Conservation (phyloP, 2,113 vertebrate species). For the Turnix velox region DNA sequence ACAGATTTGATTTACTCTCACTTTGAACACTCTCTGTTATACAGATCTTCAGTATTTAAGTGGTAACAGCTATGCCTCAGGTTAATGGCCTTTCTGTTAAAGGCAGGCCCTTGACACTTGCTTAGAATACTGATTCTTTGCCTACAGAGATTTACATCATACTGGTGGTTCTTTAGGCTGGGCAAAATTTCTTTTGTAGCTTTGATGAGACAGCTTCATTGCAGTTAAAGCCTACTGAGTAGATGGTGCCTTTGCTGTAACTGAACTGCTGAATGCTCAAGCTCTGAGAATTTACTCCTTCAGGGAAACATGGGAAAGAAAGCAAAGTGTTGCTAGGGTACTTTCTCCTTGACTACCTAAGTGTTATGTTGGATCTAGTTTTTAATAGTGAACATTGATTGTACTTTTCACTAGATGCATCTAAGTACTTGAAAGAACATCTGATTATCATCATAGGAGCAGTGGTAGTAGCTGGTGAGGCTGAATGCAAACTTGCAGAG, state of each 20-base stretch:
- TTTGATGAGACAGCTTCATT: background rate
- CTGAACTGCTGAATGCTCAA: background rate
- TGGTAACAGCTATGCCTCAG: background rate
- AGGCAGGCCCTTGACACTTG: background rate
- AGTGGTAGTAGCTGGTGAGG: background rate
- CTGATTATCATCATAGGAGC: background rate
- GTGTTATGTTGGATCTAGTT: background rate
- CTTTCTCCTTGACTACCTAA: background rate
- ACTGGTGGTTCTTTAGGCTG: background rate
- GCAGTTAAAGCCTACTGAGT: background rate
- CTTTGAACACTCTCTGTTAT: background rate
- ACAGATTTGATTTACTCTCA: background rate
- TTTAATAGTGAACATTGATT: background rate
- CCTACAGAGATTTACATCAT: background rate
- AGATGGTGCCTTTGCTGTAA: background rate
- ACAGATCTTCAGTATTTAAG: background rate
- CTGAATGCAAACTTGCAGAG: background rate
- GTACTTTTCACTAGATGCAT: background rate
- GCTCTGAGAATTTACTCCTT: background rate
- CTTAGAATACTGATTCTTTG: background rate
- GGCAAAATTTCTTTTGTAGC: background rate
- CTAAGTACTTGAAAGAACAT: background rate
- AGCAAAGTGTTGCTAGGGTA: background rate
- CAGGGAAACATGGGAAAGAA: background rate
- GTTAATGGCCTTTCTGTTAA: background rate